These are phyloP conservation scores for Parotia lawesii DNA, from an alignment of 2,113 vertebrate species.

Conservation along the genomic window DNA sequence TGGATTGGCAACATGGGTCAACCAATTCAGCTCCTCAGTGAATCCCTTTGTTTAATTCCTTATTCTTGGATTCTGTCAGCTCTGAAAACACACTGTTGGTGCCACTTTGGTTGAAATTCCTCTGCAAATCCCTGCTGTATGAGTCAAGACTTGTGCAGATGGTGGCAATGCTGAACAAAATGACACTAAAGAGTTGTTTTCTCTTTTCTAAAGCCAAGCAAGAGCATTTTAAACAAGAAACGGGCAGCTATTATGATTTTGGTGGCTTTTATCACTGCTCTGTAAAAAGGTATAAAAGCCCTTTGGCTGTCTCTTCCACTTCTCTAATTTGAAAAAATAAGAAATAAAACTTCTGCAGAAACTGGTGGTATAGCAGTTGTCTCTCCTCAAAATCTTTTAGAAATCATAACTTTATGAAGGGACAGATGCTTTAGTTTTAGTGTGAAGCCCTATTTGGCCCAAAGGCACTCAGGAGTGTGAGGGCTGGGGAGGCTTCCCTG, in stretches of 20 bases:
- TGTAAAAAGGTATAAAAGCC: not conserved
- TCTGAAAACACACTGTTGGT: not conserved
- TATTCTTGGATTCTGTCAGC: not conserved
- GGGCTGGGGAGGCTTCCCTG: not conserved
- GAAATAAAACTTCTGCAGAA: not conserved
- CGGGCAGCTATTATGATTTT: not conserved
- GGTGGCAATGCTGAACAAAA: constrained; percentile 29
- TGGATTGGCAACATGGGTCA: not conserved
- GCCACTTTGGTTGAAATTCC: not conserved
- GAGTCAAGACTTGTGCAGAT: constrained; percentile 14
- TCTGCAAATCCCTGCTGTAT: not conserved
- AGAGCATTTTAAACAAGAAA: not conserved
- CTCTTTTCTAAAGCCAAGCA: constrained; percentile 11
- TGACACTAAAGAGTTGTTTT: constrained; percentile 7
- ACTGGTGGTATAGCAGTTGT: not conserved
- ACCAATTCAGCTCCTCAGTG: not conserved
- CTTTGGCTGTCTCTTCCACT: not conserved
- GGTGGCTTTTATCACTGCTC: not conserved
- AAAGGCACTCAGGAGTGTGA: not conserved
- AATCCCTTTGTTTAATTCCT: constrained; percentile 16
- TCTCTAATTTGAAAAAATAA: not conserved
- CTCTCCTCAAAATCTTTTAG: not conserved
- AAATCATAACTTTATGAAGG: not conserved
- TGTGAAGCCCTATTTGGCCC: not conserved
- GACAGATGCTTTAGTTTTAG: not conserved